Evolutionary conservation across 1,140 invertebrate species (phyloP).

Genomic region (Ditylenchus dipsaci): DNA sequence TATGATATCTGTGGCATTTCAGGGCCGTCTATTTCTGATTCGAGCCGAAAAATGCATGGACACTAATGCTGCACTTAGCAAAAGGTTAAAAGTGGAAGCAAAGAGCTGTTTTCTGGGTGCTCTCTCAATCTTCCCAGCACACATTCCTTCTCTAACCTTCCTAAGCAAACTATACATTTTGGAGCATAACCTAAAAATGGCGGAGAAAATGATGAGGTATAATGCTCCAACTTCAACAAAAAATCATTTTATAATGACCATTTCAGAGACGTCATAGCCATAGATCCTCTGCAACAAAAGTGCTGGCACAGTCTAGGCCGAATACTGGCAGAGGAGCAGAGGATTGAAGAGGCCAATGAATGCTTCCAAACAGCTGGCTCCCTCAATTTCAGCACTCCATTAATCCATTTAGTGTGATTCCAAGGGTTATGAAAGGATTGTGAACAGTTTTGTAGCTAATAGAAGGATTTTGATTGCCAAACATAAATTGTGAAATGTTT

Average conservation of each 20-base stretch:
- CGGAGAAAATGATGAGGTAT: constrained; percentile 54
- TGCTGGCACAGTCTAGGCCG: constrained; percentile 49
- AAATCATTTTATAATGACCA: constrained; percentile 4
- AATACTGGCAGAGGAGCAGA: constrained; percentile 33
- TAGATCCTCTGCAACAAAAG: constrained; percentile 43
- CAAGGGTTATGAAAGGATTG: constrained; percentile 36
- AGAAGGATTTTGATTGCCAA: not conserved
- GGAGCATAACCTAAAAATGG: constrained; percentile 50
- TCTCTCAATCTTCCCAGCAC: constrained; percentile 43
- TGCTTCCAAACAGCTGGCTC: constrained; percentile 48
- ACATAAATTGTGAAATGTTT: too few relatives aligned
- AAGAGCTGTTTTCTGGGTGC: constrained; percentile 49
- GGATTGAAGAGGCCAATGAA: constrained; percentile 41
- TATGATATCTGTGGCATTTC: too few relatives aligned
- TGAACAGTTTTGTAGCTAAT: not conserved
- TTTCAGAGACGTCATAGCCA: constrained; percentile 49
- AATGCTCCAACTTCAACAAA: not conserved
- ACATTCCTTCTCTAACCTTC: constrained; percentile 40
- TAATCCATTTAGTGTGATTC: constrained; percentile 53
- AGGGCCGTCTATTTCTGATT: constrained; percentile 46
- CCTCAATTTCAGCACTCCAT: constrained; percentile 45
- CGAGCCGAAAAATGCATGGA: constrained; percentile 33
- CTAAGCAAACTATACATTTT: constrained; percentile 41
- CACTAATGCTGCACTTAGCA: constrained; percentile 8
- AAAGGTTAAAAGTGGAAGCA: constrained; percentile 37